Evolutionary conservation across 2,797 vertebrate species (phyloP).

Genomic region (Lagocephalus sceleratus): DNA sequence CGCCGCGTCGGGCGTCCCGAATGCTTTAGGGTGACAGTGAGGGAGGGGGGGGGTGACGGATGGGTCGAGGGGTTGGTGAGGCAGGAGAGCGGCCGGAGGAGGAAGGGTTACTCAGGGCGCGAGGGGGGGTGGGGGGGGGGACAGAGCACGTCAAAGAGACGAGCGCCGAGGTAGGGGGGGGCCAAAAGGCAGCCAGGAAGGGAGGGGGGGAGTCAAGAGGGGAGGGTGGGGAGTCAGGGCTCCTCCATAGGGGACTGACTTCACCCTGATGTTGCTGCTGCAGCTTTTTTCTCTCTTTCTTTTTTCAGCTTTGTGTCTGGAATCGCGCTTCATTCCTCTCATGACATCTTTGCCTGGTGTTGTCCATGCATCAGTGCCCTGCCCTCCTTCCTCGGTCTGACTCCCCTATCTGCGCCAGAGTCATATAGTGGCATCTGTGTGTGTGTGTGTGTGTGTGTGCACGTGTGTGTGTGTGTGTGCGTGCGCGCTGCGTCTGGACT

Average conservation of each 20-base stretch:
- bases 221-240: slow-evolving; percentile 40
- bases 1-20: slow-evolving; percentile 40
- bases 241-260: slow-evolving; percentile 48
- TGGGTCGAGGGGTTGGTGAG: slow-evolving; percentile 26
- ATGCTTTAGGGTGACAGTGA: slow-evolving; percentile 41
- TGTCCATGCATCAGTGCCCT: slow-evolving; percentile 60
- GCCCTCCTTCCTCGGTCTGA: slow-evolving; percentile 48
- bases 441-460: neutral
- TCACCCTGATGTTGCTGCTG: slow-evolving; percentile 26
- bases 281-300: slow-evolving; percentile 22
- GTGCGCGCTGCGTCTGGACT: slow-evolving; percentile 8
- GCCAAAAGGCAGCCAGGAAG: slow-evolving; percentile 16
- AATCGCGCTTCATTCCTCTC: slow-evolving; percentile 58
- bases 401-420: slow-evolving; percentile 30
- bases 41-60: slow-evolving; percentile 38
- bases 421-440: slow-evolving; percentile 16
- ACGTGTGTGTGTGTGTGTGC: neutral
- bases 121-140: too few relatives aligned
- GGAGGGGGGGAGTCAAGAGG: slow-evolving; percentile 19
- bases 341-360: slow-evolving; percentile 47
- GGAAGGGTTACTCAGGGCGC: slow-evolving; percentile 43
- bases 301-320: slow-evolving; percentile 36
- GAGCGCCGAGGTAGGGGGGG: slow-evolving; percentile 16
- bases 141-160: slow-evolving; percentile 44
- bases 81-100: slow-evolving; percentile 5